Base-by-base conservation (phyloP, 2,113 vertebrate genomes). In the Callionymus lyra region DNA sequence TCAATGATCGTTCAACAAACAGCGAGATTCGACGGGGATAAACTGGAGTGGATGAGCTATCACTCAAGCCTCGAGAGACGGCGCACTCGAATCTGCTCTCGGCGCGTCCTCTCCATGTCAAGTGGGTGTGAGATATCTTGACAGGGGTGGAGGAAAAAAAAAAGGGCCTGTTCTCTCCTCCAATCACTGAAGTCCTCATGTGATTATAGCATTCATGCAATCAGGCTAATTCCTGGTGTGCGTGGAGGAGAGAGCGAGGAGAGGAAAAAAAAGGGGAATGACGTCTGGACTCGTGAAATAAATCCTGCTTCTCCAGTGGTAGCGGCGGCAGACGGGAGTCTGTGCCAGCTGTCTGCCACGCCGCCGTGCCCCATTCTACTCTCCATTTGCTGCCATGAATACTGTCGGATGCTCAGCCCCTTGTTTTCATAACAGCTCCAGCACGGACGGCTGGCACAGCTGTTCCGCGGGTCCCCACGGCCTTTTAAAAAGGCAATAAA, bases 401-500 rank as follows among this genome's bases (percentile, higher is more conserved):
- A 74, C 77, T 79, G 66, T 74, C 74, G 67, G 68, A 68, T 50
- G 56, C 76, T 50, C 63, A 44, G 75, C 47, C 40, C 66, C 71
- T 79, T 84, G 82, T 86, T 85, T 86, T 82, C 77, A 65, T 73
- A 83, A 77, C 82, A 76, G 73, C 66, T 69, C 65, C 72, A 53
- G 69, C 56, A 67, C 68, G 78, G 72, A 69, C 70, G 81, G 75
- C 79, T 78, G 73, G 81, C 82, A 81, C 84, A 85, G 84, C 85
- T 86, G 85, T 84, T 85, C 68, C 12, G 52, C 14, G 56, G 61
- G 75, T 85, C 84, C 84, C 85, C 42, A 75, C 64, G 80, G 84
- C 80, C 82, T 83, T 79, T 83, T 86, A 84, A 85, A 86, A 86
- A 82, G 75, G 84, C 82, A 86, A 86, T 87, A 87, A 87, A 87